Conservation (phyloP, 2,113 vertebrate species). For the Scomber japonicus region DNA sequence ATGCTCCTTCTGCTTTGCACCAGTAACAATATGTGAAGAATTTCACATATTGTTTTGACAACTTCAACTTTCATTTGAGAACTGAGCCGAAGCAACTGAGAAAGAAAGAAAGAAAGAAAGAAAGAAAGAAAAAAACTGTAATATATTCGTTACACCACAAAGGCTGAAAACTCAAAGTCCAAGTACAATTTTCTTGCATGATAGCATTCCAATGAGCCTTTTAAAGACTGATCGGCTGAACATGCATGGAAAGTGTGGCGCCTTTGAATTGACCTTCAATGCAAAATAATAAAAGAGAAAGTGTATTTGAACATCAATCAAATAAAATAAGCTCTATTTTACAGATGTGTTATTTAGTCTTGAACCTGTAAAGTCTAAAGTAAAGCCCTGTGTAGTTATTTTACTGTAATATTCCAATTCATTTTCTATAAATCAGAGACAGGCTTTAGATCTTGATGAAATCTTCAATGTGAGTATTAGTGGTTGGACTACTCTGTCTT, state of each 20-base stretch:
- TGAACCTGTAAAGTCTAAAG: background rate
- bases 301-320: background rate
- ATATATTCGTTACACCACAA: background rate
- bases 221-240: background rate
- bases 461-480: background rate
- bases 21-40: too few relatives aligned
- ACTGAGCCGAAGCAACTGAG: too few relatives aligned
- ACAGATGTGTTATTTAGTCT: background rate
- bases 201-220: background rate
- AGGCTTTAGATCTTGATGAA: conserved; percentile 17
- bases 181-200: background rate
- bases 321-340: background rate
- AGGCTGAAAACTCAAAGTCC: background rate
- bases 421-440: conserved; percentile 13
- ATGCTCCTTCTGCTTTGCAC: too few relatives aligned
- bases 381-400: background rate
- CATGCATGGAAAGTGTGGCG: background rate
- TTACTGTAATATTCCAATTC: background rate
- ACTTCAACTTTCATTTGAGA: too few relatives aligned
- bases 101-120: too few relatives aligned
- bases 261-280: background rate
- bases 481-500: conserved; percentile 7
- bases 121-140: background rate
- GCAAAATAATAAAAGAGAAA: background rate
- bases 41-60: too few relatives aligned